Percentiles rank a stretch among this genome's conserved stretches.
phyloP scores from a whole-genome alignment of 2,113 vertebrate species.

The Rhinogobius similis region DNA sequence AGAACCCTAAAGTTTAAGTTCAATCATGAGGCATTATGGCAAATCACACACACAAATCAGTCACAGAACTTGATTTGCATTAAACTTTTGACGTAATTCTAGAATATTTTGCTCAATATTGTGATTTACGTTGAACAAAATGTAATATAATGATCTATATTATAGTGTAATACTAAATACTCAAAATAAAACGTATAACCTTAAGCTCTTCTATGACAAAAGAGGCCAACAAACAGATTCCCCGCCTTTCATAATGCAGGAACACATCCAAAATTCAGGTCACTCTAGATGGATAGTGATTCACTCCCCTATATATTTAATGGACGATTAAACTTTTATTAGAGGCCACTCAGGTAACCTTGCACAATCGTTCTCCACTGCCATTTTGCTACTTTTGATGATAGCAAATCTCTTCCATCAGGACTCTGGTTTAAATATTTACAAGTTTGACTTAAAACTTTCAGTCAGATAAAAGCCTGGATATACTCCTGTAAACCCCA shows the following conservation, averaged over 20 bases:
- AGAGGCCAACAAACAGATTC: background rate
- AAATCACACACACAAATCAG: too few species aligned
- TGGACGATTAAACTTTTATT: slow-evolving; percentile 50
- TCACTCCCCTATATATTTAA: slow-evolving; percentile 40
- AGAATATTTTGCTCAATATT: too few species aligned
- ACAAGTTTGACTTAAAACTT: slow-evolving; percentile 22
- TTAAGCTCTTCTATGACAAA: background rate
- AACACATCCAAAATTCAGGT: background rate
- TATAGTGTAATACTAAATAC: too few species aligned
- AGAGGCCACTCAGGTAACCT: slow-evolving; percentile 17
- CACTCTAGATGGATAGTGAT: slow-evolving; percentile 15
- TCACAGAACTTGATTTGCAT: too few species aligned
- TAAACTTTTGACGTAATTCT: too few species aligned
- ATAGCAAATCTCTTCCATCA: slow-evolving; percentile 17
- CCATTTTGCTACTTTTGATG: slow-evolving; percentile 16
- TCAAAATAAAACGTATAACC: too few species aligned
- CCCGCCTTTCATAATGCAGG: background rate
- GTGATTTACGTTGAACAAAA: too few species aligned
- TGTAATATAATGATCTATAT: too few species aligned
- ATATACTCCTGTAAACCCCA: background rate
- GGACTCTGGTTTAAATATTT: slow-evolving; percentile 27
- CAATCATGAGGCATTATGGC: too few species aligned
- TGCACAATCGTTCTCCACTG: background rate
- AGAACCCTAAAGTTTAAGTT: too few species aligned
- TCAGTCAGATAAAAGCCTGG: slow-evolving; percentile 20